Conservation (phyloP, 2,888 invertebrate species). For the Cacoxenus indagator region DNA sequence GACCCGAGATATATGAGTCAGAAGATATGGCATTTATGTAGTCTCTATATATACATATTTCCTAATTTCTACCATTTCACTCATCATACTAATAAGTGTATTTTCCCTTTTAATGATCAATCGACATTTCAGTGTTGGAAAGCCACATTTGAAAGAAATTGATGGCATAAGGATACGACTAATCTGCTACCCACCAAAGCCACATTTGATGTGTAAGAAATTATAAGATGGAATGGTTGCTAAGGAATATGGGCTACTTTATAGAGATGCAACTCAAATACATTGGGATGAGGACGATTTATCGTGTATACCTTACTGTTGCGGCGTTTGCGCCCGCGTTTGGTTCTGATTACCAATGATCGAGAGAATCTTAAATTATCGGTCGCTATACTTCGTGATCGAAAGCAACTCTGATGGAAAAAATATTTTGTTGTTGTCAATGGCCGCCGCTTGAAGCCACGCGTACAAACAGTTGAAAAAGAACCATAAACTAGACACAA, state of each 20-base stretch:
- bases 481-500: too few relatives aligned
- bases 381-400: too few relatives aligned
- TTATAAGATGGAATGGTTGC: too few relatives aligned
- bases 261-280: slow-evolving; percentile 59
- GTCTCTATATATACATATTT: slow-evolving; percentile 38
- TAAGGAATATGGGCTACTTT: slow-evolving; percentile 52
- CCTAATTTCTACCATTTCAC: slow-evolving; percentile 30
- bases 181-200: slow-evolving; percentile 45
- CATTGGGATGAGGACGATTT: slow-evolving; percentile 54
- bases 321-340: slow-evolving; percentile 33
- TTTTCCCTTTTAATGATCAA: slow-evolving; percentile 63
- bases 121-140: slow-evolving; percentile 55
- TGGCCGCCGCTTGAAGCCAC: too few relatives aligned
- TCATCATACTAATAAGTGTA: slow-evolving; percentile 43
- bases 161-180: slow-evolving; percentile 54
- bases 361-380: too few relatives aligned
- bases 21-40: too few relatives aligned
- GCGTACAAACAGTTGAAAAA: too few relatives aligned
- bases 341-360: too few relatives aligned
- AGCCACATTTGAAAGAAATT: slow-evolving; percentile 60
- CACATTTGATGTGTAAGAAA: too few relatives aligned
- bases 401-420: too few relatives aligned
- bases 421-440: too few relatives aligned
- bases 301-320: slow-evolving; percentile 37
- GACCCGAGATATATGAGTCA: too few relatives aligned